Percentiles rank a stretch among this genome's conserved stretches.
Evolutionary conservation across 2,888 invertebrate species (phyloP).

Genomic region (Melieria picta): DNA sequence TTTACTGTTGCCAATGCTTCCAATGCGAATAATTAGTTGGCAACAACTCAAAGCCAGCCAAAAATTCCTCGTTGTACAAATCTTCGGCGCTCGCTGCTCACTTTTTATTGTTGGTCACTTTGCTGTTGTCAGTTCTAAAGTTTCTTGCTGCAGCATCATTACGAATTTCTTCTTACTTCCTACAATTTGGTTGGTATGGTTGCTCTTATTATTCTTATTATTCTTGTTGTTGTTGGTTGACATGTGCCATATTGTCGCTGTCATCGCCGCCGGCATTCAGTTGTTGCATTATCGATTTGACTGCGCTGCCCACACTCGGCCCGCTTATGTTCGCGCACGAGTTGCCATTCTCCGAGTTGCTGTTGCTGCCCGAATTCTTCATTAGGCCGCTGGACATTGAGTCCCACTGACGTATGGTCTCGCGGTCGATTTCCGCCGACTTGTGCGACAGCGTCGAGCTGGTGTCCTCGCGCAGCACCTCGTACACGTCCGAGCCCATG

Average conservation of each 20-base stretch:
- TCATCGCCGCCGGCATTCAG: conserved; percentile 52
- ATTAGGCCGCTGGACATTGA: conserved; percentile 85
- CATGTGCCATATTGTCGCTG: conserved; percentile 37
- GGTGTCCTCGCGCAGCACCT: conserved; percentile 63
- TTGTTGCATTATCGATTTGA: conserved; percentile 58
- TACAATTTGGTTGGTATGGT: too few relatives aligned
- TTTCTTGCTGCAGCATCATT: too few relatives aligned
- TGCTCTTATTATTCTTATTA: too few relatives aligned
- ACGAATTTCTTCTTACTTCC: too few relatives aligned
- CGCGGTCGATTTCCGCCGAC: conserved; percentile 79
- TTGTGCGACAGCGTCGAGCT: conserved; percentile 63
- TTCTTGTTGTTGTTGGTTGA: background rate
- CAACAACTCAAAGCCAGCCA: too few relatives aligned
- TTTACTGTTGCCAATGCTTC: too few relatives aligned
- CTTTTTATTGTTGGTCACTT: too few relatives aligned
- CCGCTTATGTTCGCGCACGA: conserved; percentile 21
- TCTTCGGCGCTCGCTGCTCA: too few relatives aligned
- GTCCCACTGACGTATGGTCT: conserved; percentile 89
- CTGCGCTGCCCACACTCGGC: conserved; percentile 41
- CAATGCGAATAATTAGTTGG: too few relatives aligned
- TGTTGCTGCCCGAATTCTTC: conserved; percentile 63
- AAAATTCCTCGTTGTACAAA: too few relatives aligned
- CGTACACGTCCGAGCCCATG: conserved; percentile 61
- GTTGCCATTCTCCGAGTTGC: conserved; percentile 24
- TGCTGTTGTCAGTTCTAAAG: too few relatives aligned